Evolutionary conservation across 2,888 invertebrate species (phyloP).

Genomic region (Brenthis daphne): DNA sequence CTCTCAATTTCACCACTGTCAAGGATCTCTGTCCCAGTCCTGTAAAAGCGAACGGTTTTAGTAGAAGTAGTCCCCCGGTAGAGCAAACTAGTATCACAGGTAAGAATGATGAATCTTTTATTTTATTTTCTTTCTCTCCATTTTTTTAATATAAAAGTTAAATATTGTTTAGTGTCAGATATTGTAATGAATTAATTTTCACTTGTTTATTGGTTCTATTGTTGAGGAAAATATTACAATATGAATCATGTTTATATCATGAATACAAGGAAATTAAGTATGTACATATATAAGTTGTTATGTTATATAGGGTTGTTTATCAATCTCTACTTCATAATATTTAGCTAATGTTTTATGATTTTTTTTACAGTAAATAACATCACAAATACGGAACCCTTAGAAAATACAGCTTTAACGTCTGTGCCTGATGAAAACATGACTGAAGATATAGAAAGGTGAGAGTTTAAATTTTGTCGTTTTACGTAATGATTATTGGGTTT

Average conservation of each 20-base stretch:
- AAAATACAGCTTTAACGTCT: constrained; percentile 75
- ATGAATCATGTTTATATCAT: too few species aligned
- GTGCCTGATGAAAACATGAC: constrained; percentile 73
- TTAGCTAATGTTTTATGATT: not conserved
- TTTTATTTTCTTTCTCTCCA: too few species aligned
- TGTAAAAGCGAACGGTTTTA: constrained; percentile 76
- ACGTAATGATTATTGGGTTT: too few species aligned
- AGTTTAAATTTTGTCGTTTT: not conserved
- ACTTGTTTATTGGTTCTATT: too few species aligned
- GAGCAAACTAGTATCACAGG: constrained; percentile 78
- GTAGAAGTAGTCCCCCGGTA: constrained; percentile 73
- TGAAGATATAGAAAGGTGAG: constrained; percentile 78
- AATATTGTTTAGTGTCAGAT: not conserved
- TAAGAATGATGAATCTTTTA: constrained; percentile 38
- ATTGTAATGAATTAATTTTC: too few species aligned
- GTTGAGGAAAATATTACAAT: too few species aligned
- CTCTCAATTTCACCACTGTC: constrained; percentile 75
- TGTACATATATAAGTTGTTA: too few species aligned
- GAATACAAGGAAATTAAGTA: too few species aligned
- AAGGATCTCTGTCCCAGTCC: constrained; percentile 79
- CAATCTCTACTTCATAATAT: not conserved
- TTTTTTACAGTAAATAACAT: constrained; percentile 71
- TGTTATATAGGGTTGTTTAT: not conserved
- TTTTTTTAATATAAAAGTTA: not conserved
- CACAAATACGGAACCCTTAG: constrained; percentile 77